Conservation (phyloP, 1,140 invertebrate species). For the Yoshiicerus persimilis region DNA sequence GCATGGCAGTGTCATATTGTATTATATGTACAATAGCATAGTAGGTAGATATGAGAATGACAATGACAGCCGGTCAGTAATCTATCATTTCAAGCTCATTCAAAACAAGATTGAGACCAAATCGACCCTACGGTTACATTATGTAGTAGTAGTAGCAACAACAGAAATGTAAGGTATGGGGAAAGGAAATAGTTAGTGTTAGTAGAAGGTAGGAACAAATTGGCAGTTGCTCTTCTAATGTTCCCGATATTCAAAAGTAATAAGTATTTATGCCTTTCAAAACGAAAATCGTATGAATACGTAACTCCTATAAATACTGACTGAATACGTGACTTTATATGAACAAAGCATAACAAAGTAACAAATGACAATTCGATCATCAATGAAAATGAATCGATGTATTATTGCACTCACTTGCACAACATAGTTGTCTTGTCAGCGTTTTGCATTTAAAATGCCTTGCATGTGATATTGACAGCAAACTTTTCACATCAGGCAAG, state of each 20-base stretch:
- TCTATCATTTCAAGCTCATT: slow-evolving; percentile 11
- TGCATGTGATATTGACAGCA: not conserved
- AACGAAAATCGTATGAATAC: too few species aligned
- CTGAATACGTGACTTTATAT: not conserved
- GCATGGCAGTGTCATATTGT: not conserved
- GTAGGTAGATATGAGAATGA: not conserved
- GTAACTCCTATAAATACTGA: too few species aligned
- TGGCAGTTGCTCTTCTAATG: not conserved
- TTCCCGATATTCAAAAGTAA: too few species aligned
- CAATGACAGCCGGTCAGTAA: not conserved
- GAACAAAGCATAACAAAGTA: not conserved
- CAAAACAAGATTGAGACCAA: not conserved
- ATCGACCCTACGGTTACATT: not conserved
- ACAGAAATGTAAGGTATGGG: too few species aligned
- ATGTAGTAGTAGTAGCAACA: not conserved
- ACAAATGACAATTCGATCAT: not conserved
- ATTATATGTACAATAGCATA: not conserved
- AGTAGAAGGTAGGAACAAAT: not conserved
- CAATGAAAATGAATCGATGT: not conserved
- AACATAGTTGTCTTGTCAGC: not conserved
- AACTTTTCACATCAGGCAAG: not conserved
- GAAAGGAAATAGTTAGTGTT: not conserved
- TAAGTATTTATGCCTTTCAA: too few species aligned
- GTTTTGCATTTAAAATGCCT: not conserved
- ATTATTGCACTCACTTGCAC: not conserved